Evolutionary conservation across 2,797 vertebrate species (phyloP).

Genomic region (Myioborus miniatus): DNA sequence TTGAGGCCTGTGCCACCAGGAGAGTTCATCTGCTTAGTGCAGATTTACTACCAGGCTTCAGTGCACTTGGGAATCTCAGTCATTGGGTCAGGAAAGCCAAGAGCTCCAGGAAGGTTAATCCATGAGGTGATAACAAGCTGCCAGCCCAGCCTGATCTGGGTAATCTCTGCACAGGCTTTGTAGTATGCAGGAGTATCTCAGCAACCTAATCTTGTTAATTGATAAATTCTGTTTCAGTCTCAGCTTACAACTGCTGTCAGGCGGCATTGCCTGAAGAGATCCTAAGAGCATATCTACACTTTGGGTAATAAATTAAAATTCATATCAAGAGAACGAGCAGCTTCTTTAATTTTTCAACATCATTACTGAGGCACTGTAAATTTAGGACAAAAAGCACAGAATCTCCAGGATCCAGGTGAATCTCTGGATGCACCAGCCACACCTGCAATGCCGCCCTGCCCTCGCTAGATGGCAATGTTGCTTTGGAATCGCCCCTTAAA

Average conservation of each 20-base stretch:
- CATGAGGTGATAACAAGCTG: constrained; percentile 12
- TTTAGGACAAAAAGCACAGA: not conserved
- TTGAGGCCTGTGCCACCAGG: not conserved
- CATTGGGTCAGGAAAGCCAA: constrained; percentile 48
- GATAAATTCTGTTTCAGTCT: not conserved
- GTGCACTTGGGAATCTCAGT: constrained; percentile 25
- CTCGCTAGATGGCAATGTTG: constrained; percentile 55
- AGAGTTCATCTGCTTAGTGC: not conserved
- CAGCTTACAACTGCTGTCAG: not conserved
- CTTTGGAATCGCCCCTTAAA: not conserved
- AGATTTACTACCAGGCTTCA: not conserved
- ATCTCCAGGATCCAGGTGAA: not conserved
- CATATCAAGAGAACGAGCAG: not conserved
- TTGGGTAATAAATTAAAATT: not conserved
- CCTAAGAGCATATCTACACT: not conserved
- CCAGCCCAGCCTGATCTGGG: not conserved
- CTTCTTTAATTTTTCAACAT: not conserved
- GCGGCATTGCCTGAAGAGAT: not conserved
- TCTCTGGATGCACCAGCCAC: not conserved
- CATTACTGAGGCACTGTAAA: fast-evolving
- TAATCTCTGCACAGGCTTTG: not conserved
- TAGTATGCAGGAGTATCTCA: not conserved
- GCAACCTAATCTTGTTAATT: constrained; percentile 52
- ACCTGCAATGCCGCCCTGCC: not conserved
- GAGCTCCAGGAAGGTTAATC: constrained; percentile 30